Base-by-base conservation (phyloP, 2,113 vertebrate genomes). In the Sylvietta virens region DNA sequence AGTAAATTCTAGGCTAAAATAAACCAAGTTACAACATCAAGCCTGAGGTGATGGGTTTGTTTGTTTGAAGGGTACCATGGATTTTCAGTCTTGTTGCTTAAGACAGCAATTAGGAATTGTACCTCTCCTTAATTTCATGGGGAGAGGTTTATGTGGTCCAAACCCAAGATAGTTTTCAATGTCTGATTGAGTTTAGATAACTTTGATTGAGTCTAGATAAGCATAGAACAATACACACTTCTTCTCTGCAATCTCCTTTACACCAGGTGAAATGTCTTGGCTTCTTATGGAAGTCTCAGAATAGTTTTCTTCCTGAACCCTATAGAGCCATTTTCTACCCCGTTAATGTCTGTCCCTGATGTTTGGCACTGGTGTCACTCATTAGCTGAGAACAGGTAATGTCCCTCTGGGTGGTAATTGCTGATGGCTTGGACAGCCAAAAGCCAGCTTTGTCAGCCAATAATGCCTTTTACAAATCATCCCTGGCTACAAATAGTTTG, bases 401-500 rank as follows among this genome's bases (percentile, higher is more conserved):
- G 61, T 92, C 61, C 86, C 86, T 71, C 88, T 81, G 45, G 76
- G 45, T 95, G 65, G 86, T 93, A 74, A 92, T 86, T 94, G 67
- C 90, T 28, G 12, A 10, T 61, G 64, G 76, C 42, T 39, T 60
- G 69, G 62, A 66, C 57, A 94, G 94, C 85, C 92, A 92, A 70
- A 91, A 70, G 47, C 33, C 76, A 83, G 17, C 67, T 37, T 62
- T 83, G 44, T 74, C 81, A 69, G 87, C 70, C 87, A 86, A 4
- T 57, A 78, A 74, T 39, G 50, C 70, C 74, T 92, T 82, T 70
- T 90, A 93, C 78, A 85, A 95, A 92, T 93, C 76, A 81, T 70
- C 54, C 3, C 5, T 80, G 67, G 31, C 45, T 78, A 56, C 54
- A 90, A 83, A 70, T n/a, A 51, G 45, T 67, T 95, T 17, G n/a